phyloP scores from a whole-genome alignment of 1,140 invertebrate genomes.

The Pseudomyrmex pallidus region DNA sequence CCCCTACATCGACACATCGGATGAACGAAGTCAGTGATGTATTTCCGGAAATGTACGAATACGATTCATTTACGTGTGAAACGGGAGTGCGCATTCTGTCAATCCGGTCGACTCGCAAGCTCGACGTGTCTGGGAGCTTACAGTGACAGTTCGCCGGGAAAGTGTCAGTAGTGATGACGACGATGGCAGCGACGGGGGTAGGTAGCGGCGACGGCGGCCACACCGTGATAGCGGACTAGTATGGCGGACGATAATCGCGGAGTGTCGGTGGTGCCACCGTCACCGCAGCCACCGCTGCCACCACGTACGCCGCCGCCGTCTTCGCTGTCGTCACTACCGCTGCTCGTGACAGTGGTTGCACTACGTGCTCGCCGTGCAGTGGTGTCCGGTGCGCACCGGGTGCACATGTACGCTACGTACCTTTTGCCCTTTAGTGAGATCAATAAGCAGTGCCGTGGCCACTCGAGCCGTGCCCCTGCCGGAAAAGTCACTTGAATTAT shows the following conservation, averaged over 20 bases:
- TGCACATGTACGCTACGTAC: constrained; percentile 78
- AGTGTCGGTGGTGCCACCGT: constrained; percentile 50
- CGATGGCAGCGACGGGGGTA: not conserved
- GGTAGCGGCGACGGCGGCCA: constrained; percentile 5
- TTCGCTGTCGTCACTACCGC: constrained; percentile 20
- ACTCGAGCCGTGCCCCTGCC: constrained; percentile 71
- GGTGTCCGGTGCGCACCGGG: constrained; percentile 72
- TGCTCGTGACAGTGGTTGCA: constrained; percentile 63
- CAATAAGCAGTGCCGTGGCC: constrained; percentile 80
- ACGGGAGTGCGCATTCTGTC: constrained; percentile 1
- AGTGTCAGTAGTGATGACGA: constrained; percentile 13
- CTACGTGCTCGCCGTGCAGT: constrained; percentile 67
- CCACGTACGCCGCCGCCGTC: constrained; percentile 1
- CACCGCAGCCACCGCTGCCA: not conserved
- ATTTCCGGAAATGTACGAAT: not conserved
- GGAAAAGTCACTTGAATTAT: constrained; percentile 63
- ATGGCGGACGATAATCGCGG: constrained; percentile 47
- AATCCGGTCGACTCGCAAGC: not conserved
- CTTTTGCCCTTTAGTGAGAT: constrained; percentile 78
- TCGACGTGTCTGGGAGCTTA: constrained; percentile 21
- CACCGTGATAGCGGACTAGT: constrained; percentile 38
- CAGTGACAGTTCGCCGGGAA: constrained; percentile 16
- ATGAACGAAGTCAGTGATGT: too few relatives aligned
- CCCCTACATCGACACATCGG: too few relatives aligned
- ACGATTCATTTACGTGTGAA: not conserved